These are phyloP conservation scores for Elysia chlorotica DNA, from an alignment of 1,140 invertebrate species.

Conservation along the genomic window DNA sequence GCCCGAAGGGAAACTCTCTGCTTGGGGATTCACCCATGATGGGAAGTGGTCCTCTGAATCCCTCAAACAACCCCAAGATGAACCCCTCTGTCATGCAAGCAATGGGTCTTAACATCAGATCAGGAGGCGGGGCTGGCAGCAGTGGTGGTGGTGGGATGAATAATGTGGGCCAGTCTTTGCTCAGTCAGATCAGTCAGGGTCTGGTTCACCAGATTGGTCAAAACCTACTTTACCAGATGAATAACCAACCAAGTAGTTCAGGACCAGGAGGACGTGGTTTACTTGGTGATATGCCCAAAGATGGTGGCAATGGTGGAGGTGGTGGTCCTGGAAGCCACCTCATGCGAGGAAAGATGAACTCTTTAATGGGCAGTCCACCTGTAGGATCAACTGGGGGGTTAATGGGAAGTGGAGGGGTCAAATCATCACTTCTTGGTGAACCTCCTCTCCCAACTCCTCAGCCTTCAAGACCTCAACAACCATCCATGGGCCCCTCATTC, in stretches of 20 bases:
- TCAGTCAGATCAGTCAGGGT: conserved; percentile 20
- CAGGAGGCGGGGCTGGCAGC: too few species aligned
- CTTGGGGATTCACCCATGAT: conserved; percentile 7
- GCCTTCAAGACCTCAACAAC: too few species aligned
- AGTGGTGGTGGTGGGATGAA: conserved; percentile 5
- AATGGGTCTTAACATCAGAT: conserved; percentile 14
- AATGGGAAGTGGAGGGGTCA: too few species aligned
- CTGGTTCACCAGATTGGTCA: conserved; percentile 23
- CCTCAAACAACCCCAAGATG: neutral
- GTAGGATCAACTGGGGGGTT: too few species aligned
- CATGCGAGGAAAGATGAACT: too few species aligned
- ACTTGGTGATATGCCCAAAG: conserved; percentile 14
- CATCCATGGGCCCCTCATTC: too few species aligned
- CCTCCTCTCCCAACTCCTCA: too few species aligned
- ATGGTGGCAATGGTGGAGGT: neutral
- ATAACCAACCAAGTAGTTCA: neutral
- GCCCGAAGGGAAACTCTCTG: conserved; percentile 2
- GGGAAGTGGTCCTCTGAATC: neutral
- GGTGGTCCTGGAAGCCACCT: neutral
- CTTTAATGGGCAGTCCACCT: too few species aligned
- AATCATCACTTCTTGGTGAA: too few species aligned
- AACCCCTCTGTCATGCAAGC: conserved; percentile 3
- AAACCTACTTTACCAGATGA: conserved; percentile 20
- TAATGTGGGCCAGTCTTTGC: conserved; percentile 2
- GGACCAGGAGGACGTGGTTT: conserved; percentile 5